Conservation (phyloP, 2,797 vertebrate species). For the Chrosomus eos region DNA sequence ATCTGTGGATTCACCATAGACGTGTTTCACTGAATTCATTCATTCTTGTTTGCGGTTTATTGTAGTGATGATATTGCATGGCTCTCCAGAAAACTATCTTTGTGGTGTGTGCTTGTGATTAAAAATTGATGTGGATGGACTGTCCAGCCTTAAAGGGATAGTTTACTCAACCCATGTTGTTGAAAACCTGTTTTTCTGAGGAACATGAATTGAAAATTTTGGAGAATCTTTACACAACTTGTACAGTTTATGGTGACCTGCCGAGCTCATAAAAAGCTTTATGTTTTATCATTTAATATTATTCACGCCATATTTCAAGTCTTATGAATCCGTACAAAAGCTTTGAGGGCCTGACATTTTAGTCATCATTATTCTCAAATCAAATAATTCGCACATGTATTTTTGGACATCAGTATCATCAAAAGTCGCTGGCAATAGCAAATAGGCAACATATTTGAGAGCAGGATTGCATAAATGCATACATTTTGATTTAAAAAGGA, state of each 20-base stretch:
- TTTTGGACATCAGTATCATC: background rate
- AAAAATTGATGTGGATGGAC: background rate
- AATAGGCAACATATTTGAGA: background rate
- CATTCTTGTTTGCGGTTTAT: background rate
- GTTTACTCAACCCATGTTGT: background rate
- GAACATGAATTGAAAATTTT: background rate
- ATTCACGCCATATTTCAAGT: background rate
- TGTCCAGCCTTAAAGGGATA: conserved; percentile 10
- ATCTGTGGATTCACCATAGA: background rate
- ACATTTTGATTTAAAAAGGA: background rate
- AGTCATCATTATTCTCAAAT: background rate
- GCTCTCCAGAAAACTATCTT: conserved; percentile 3
- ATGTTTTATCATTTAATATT: background rate
- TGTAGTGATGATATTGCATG: conserved; percentile 49
- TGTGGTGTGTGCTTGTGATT: conserved; percentile 34
- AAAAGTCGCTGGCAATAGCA: background rate
- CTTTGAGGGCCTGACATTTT: background rate
- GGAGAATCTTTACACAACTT: background rate
- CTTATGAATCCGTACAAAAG: background rate
- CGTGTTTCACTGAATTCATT: background rate
- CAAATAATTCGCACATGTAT: background rate
- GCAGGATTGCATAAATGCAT: background rate
- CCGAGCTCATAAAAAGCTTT: background rate
- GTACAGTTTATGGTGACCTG: background rate
- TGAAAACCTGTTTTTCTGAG: background rate